phyloP scores from a whole-genome alignment of 2,888 invertebrate genomes.

The Catocala fraxini region DNA sequence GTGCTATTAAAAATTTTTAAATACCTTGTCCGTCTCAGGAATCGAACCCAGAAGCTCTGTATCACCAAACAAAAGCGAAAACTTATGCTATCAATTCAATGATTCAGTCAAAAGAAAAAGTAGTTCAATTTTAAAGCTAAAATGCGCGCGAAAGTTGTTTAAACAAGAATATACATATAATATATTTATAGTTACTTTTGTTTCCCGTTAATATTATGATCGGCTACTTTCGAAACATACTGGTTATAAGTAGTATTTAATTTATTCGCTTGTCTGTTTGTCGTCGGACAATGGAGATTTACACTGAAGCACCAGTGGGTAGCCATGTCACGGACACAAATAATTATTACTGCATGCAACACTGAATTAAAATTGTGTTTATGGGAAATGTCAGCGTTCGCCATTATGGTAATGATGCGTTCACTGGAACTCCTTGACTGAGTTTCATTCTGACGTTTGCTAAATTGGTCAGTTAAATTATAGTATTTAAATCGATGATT shows the following conservation, averaged over 20 bases:
- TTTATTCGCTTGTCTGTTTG: conserved; percentile 32
- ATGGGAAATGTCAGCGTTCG: conserved; percentile 39
- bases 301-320: conserved; percentile 51
- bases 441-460: conserved; percentile 1
- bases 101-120: too few relatives aligned
- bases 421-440: conserved; percentile 42
- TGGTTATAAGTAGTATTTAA: conserved; percentile 27
- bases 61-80: too few relatives aligned
- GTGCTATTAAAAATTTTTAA: too few relatives aligned
- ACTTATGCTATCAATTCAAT: too few relatives aligned
- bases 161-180: too few relatives aligned
- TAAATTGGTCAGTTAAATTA: background rate
- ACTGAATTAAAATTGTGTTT: conserved; percentile 47
- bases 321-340: conserved; percentile 70
- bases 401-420: conserved; percentile 33
- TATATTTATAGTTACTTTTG: conserved; percentile 6
- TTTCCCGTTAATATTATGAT: conserved; percentile 22
- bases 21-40: too few relatives aligned
- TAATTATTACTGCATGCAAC: conserved; percentile 51
- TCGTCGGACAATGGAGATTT: conserved; percentile 43
- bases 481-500: background rate
- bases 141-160: too few relatives aligned
- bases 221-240: conserved; percentile 39
- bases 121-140: too few relatives aligned
- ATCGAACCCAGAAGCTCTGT: too few relatives aligned